Percentiles rank a stretch among this genome's conserved stretches.
Evolutionary conservation across 2,113 vertebrate species (phyloP).

Genomic region (Hucho hucho): DNA sequence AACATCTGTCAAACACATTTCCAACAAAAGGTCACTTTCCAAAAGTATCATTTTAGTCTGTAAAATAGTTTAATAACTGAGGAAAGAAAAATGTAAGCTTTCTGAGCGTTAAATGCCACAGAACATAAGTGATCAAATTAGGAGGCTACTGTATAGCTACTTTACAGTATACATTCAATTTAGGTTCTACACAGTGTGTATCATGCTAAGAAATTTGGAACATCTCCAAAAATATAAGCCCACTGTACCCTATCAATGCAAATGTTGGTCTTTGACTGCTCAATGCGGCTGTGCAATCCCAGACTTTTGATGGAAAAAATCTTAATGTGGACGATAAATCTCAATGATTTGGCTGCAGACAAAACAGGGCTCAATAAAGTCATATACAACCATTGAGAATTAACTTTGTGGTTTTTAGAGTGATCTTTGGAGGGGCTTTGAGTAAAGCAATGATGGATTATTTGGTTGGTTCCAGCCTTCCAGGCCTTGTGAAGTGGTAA

Average conservation of each 20-base stretch:
- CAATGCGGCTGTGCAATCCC: neutral
- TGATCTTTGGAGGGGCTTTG: constrained; percentile 21
- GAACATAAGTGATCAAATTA: constrained; percentile 5
- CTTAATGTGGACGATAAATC: neutral
- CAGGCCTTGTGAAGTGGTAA: constrained; percentile 31
- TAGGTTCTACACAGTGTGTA: neutral
- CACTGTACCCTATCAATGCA: too few relatives aligned
- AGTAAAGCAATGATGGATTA: neutral
- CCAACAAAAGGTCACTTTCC: constrained; percentile 33
- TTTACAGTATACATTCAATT: neutral
- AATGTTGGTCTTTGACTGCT: too few relatives aligned
- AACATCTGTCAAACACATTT: constrained; percentile 67
- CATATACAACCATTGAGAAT: neutral
- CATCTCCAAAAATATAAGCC: neutral
- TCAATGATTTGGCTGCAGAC: neutral
- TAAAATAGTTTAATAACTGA: constrained; percentile 48
- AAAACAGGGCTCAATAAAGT: neutral
- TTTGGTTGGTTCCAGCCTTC: constrained; percentile 9
- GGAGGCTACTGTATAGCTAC: neutral
- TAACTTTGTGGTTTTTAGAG: constrained; percentile 16
- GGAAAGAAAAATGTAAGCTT: constrained; percentile 36
- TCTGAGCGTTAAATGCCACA: constrained; percentile 20
- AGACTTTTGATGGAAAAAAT: neutral
- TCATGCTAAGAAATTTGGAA: too few relatives aligned
- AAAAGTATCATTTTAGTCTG: constrained; percentile 41